Evolutionary conservation across 2,113 vertebrate genomes (phyloP), one percentile per base, ranked within the genome.

Genomic region (Smithornis capensis): DNA sequence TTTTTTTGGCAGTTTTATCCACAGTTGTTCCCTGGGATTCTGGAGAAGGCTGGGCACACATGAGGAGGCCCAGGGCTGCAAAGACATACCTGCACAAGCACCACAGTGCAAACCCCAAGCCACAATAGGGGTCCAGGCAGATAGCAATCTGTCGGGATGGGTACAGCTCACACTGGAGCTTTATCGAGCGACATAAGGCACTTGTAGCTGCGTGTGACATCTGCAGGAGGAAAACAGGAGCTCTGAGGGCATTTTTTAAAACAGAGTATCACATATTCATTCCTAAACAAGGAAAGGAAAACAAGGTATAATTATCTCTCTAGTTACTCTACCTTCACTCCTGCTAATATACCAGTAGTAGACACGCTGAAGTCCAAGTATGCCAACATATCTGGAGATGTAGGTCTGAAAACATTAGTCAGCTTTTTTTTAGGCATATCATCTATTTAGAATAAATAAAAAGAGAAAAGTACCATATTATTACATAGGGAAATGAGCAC

Each of bases 361-460:
- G 99, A 99, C 88, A 99, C 99, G 12, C 99, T 99, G 98, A 99
- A 99, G 98, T 99, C 99, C 98, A 99, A 96, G 95, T 99, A 99
- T 1, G 99, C 99, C 12, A 99, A 96, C 98, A 97, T 98, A 57
- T 99, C 99, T 8, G 99, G 98, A 71, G 99, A 98, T 0, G 99
- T 90, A 14, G 99, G 99, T 94, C 99, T 98, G 97, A 99, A 99
- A 94, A 99, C 97, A 93, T 97, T 98, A 13, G 98, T 87, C 49
- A 98, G 96, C 96, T 99, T 99, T 98, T 98, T 99, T 94, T 99
- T 99, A 13, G 99, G 99, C 79, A 99, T 98, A 95, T 99, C 99
- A 97, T 99, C 99, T 99, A 74, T 91, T 75, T 55, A 53, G 74
- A 95, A 88, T 13, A 87, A 0, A 27, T 19, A 74, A 70, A 29